Conservation (phyloP, 2,113 vertebrate species). For the Galeopterus variegatus region DNA sequence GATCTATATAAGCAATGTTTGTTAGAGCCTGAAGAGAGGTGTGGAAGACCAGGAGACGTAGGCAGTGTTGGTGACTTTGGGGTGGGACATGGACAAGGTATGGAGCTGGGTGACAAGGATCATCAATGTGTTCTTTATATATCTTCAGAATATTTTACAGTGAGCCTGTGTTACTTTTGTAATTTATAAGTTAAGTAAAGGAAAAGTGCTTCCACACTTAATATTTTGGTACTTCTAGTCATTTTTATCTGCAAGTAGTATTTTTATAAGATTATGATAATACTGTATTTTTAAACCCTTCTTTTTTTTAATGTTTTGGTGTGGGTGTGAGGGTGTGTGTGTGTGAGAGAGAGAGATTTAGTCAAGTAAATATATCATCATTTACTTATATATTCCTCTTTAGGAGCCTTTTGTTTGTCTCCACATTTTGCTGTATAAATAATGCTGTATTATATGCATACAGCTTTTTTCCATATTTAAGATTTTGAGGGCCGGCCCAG, state of each 20-base stretch:
- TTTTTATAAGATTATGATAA: neutral
- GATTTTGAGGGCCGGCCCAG: no score
- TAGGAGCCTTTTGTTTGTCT: neutral
- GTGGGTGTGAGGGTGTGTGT: neutral
- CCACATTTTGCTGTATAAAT: neutral
- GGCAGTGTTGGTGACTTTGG: neutral
- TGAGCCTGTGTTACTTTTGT: neutral
- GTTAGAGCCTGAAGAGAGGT: no score
- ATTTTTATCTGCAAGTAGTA: neutral
- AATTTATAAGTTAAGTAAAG: neutral
- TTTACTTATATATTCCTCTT: neutral
- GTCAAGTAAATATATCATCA: neutral
- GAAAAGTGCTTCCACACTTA: neutral
- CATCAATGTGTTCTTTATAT: neutral
- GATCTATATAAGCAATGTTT: neutral
- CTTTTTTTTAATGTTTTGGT: neutral
- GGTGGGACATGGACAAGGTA: neutral
- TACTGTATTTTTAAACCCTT: neutral
- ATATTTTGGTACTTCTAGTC: neutral
- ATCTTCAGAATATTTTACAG: neutral
- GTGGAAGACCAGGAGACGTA: neutral
- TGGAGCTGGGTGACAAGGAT: no score
- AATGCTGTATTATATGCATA: neutral
- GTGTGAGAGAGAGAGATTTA: neutral
- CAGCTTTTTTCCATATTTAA: neutral